These are phyloP conservation scores for Brachionus manjavacas DNA, from an alignment of 1,140 invertebrate genomes.

Conservation along the genomic window DNA sequence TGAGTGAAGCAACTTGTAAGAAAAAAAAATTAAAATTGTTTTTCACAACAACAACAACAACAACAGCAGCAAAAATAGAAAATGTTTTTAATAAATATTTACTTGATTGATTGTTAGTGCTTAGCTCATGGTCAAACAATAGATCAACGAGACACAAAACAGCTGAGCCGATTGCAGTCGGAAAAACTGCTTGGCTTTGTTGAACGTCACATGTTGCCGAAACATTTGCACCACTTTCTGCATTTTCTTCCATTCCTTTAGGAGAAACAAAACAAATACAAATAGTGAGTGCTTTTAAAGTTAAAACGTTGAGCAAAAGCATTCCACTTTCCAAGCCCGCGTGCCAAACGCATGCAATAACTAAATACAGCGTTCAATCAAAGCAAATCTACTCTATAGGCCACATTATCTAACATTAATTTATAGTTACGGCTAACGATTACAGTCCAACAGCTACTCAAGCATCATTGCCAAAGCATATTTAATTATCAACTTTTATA, in stretches of 20 bases:
- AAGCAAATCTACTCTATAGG: not conserved
- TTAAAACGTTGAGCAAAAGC: not conserved
- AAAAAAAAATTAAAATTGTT: not conserved
- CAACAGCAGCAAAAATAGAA: not conserved
- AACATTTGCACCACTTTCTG: not conserved
- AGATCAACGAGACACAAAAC: slow-evolving; percentile 88
- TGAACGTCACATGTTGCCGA: slow-evolving; percentile 60
- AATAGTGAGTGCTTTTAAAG: not conserved
- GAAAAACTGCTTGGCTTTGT: slow-evolving; percentile 86
- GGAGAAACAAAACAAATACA: not conserved
- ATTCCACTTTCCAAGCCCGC: not conserved
- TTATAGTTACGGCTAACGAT: not conserved
- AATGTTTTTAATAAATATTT: not conserved
- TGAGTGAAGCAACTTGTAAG: slow-evolving; percentile 47
- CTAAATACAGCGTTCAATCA: not conserved
- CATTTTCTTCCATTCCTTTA: slow-evolving; percentile 26
- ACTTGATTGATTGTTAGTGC: slow-evolving; percentile 73
- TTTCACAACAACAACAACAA: not conserved
- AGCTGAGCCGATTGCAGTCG: slow-evolving; percentile 87
- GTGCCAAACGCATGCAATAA: not conserved
- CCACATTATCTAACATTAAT: not conserved
- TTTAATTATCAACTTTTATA: not conserved
- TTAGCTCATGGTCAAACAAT: slow-evolving; percentile 90
- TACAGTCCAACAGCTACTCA: not conserved
- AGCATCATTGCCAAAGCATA: not conserved